Conservation (phyloP, 1,140 invertebrate species). For the Penaeus indicus region DNA sequence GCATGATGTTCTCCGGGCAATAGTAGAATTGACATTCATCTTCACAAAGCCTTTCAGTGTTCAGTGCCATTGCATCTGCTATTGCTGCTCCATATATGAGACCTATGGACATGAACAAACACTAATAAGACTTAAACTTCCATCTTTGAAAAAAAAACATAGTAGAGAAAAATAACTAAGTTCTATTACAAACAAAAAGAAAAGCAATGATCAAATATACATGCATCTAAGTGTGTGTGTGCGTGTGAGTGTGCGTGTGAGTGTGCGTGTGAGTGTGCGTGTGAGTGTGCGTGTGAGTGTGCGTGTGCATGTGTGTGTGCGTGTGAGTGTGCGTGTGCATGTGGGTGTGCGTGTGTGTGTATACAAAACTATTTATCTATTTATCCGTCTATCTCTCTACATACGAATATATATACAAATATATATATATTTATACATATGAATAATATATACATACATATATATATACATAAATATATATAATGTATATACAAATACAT, state of each 20-base stretch:
- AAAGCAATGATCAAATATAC: no score
- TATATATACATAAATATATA: background rate
- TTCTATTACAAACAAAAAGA: no score
- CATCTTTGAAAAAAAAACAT: background rate
- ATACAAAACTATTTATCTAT: no score
- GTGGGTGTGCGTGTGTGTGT: no score
- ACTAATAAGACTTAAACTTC: background rate
- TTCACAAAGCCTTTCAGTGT: conserved; percentile 39
- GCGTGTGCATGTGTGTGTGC: no score
- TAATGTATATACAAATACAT: background rate
- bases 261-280: no score
- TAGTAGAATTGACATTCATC: conserved; percentile 58
- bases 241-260: no score
- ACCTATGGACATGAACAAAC: conserved; percentile 13
- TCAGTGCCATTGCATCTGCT: conserved; percentile 56
- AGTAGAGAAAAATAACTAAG: background rate
- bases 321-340: no score
- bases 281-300: no score
- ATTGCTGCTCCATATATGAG: conserved; percentile 55
- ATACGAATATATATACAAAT: background rate
- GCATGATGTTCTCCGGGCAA: conserved; percentile 34
- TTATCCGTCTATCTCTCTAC: no score
- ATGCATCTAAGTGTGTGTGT: no score
- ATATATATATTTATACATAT: background rate
- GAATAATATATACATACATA: background rate